A percentile compares a stretch with the other conserved stretches of the same genome.
Conservation (phyloP, 2,113 vertebrate species). For the Microcebus griseorufus region DNA sequence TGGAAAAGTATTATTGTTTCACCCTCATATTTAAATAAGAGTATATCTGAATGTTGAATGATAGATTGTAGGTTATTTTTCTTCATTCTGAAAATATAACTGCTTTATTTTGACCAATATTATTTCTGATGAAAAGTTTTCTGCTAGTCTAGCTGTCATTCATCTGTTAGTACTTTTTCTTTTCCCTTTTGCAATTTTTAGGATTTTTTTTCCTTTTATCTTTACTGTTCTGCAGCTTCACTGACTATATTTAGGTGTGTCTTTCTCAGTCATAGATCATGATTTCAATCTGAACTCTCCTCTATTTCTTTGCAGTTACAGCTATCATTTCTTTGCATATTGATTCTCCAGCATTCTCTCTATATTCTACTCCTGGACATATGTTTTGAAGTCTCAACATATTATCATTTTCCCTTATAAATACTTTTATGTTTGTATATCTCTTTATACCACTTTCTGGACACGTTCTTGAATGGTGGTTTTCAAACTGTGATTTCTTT, state of each 20-base stretch:
- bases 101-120: background rate
- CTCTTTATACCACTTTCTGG: background rate
- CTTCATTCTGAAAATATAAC: background rate
- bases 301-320: background rate
- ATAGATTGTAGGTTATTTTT: background rate
- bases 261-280: background rate
- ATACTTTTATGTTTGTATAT: background rate
- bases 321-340: background rate
- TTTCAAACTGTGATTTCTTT: background rate
- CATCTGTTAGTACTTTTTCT: background rate
- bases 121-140: background rate
- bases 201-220: background rate
- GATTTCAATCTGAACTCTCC: constrained; percentile 1
- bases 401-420: background rate
- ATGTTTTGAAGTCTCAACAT: background rate
- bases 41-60: background rate
- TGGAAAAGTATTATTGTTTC: background rate
- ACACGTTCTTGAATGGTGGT: background rate
- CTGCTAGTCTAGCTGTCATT: background rate
- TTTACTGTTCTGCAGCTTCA: background rate
- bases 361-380: background rate
- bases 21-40: background rate
- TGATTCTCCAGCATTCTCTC: background rate
- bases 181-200: background rate
- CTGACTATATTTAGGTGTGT: background rate